Base-by-base conservation (phyloP, 2,797 vertebrate species). In the Gymnodraco acuticeps region DNA sequence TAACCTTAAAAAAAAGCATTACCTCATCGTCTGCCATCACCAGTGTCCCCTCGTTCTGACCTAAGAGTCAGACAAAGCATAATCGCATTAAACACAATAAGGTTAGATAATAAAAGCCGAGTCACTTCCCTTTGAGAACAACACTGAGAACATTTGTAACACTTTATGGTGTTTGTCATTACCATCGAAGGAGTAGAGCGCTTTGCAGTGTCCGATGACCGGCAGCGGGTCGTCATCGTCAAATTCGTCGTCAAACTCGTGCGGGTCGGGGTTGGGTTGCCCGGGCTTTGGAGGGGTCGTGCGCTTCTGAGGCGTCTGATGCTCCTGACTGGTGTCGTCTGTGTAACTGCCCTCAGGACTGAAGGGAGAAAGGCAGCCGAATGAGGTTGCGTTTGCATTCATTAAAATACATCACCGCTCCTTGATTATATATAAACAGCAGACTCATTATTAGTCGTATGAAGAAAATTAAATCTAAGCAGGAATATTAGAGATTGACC, bases 271-370 rank as follows among this genome's bases (percentile, higher is more conserved):
- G 71, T 96, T 96, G 0, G 96, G 93, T 1, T 95, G 96, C 2
- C 94, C 94, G 47, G 96, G 94, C 65, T 96, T 95, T 38, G 98
- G 96, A 48, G 97, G 97, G n/a, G 89, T 94, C 27, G 95, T 87
- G 78, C 96, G 89, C 10, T 92, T 94, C 20, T 95, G 97, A 14
- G 96, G 94, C 0, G 96, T 96, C 19, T 96, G 96, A 33, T 97
- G 96, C 87, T 99, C 98, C 88, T 99, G 98, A 53, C 92, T 97
- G 58, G 96, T 96, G 90, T 99, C 97, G 4, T 99, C 98, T 0
- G 97, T 99, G 85, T 99, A 99, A 84, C 98, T 99, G 83, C 98
- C 98, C 85, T 99, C 98, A 38, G 98, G 98, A 87, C 98, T 99
- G 31, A 67, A 1, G 23, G 0, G 92, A 88, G 2, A 64, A 45